Evolutionary conservation across 1,140 invertebrate species (phyloP), one percentile per base, ranked within the genome.

Genomic region (Ephestia elutella): DNA sequence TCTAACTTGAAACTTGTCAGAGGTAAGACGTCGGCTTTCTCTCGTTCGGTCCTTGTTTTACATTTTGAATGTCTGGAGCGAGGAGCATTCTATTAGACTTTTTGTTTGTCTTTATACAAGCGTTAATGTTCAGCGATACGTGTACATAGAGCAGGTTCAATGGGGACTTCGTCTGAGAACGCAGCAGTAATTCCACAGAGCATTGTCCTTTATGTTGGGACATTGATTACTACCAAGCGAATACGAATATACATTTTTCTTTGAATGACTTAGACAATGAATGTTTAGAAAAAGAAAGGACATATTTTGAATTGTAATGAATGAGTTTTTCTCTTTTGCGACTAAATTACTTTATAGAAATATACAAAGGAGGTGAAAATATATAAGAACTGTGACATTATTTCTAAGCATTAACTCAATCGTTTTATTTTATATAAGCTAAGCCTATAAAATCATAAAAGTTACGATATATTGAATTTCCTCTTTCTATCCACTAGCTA

Each of bases 1-100:
- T 53, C 68, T 68, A 66, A 70, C 62, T 67, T 70, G n/a, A 79
- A 78, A 78, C 70, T 75, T 75, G 75, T 79, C 75, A 79, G 69
- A 68, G 71, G 68, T 73, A 68, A 72, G 70, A 72, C 66, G 64
- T 70, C 67, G 68, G 65, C 73, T 75, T 78, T 71, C 68, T 78
- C 81, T 78, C 62, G 71, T 74, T 69, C 62, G 59, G 60, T 67
- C 74, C 66, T 71, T 62, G 60, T 65, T 66, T 67, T 66, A 68
- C 68, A 78, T 75, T 77, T 77, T 76, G 71, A 75, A 65, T 59
- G 66, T 66, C 69, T 57, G 65, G 60, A 60, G 65, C 69, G 54
- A 25, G 53, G 69, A 63, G 70, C 71, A 65, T 65, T 75, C 69
- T 73, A 63, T 60, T 63, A 62, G 38, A 58, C 38, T 57, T 62